Conservation (phyloP, 2,888 invertebrate species). For the Bursaphelenchus okinawaensis region DNA sequence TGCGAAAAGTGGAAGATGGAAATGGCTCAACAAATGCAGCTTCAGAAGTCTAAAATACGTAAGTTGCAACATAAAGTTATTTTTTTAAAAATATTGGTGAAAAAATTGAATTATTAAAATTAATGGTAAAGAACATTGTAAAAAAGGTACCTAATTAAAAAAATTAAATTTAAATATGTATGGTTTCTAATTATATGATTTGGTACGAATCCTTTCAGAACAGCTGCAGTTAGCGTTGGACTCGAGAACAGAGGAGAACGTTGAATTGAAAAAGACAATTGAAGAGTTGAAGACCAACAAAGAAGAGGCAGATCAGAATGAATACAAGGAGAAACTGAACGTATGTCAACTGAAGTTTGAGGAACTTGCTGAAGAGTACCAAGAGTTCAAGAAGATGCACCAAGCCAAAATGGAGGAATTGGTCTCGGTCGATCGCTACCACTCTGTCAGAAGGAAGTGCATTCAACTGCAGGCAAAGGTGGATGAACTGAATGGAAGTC, state of each 20-base stretch:
- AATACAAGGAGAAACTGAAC: not conserved
- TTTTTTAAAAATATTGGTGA: too few relatives aligned
- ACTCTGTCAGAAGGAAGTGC: not conserved
- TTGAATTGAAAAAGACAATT: not conserved
- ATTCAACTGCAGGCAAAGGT: not conserved
- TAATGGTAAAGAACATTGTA: too few relatives aligned
- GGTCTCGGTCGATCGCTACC: not conserved
- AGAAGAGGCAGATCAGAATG: not conserved
- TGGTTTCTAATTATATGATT: too few relatives aligned
- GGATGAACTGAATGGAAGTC: not conserved
- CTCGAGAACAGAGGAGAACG: not conserved
- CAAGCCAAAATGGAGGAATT: not conserved
- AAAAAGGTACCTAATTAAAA: too few relatives aligned
- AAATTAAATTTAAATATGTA: too few relatives aligned
- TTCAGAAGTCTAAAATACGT: not conserved
- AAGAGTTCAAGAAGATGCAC: not conserved
- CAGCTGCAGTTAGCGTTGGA: not conserved
- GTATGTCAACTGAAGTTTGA: too few relatives aligned
- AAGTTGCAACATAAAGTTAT: not conserved
- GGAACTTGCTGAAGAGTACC: not conserved
- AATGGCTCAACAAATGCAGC: not conserved
- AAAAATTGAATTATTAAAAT: too few relatives aligned
- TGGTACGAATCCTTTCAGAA: not conserved
- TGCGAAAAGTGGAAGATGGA: slow-evolving; percentile 48
- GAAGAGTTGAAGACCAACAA: not conserved